These are phyloP conservation scores for Huso huso DNA, from an alignment of 2,797 vertebrate species.

Conservation along the genomic window DNA sequence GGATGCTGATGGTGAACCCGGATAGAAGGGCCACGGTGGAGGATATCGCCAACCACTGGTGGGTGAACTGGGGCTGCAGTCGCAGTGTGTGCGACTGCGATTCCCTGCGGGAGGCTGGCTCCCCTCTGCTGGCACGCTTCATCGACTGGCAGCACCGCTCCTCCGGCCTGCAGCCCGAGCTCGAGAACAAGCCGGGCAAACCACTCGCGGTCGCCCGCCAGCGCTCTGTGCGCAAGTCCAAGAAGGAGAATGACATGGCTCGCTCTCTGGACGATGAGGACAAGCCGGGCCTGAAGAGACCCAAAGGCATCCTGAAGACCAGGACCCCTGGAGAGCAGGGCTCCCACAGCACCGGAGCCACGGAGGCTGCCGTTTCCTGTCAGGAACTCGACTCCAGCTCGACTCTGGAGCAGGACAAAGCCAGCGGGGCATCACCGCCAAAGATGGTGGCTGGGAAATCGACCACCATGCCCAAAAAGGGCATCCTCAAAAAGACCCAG, in stretches of 20 bases:
- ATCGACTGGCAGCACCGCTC: slow-evolving; percentile 96
- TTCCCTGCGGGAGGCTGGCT: slow-evolving; percentile 72
- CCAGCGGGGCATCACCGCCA: slow-evolving; percentile 53
- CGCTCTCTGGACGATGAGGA: slow-evolving; percentile 67
- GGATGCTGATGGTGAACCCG: slow-evolving; percentile 98
- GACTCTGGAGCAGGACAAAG: slow-evolving; percentile 53
- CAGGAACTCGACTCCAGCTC: slow-evolving; percentile 63
- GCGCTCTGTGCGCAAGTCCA: slow-evolving; percentile 86
- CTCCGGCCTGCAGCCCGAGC: slow-evolving; percentile 65
- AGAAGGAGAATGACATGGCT: slow-evolving; percentile 83
- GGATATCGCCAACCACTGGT: slow-evolving; percentile 98
- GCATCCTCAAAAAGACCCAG: slow-evolving; percentile 96
- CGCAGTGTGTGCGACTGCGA: slow-evolving; percentile 95
- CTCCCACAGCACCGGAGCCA: slow-evolving; percentile 72
- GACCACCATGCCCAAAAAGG: slow-evolving; percentile 86
- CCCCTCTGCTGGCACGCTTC: slow-evolving; percentile 86
- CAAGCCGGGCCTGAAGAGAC: slow-evolving; percentile 81
- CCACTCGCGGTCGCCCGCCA: slow-evolving; percentile 65
- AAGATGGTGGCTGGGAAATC: slow-evolving; percentile 66
- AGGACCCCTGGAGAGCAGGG: slow-evolving; percentile 77
- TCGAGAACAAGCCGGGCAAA: slow-evolving; percentile 53
- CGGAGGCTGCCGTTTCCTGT: slow-evolving; percentile 55
- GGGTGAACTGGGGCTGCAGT: slow-evolving; percentile 99
- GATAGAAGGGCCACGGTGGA: slow-evolving; percentile 92
- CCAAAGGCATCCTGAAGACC: slow-evolving; percentile 93